Evolutionary conservation across 2,888 invertebrate species (phyloP).

Genomic region (Deroplatys truncata): DNA sequence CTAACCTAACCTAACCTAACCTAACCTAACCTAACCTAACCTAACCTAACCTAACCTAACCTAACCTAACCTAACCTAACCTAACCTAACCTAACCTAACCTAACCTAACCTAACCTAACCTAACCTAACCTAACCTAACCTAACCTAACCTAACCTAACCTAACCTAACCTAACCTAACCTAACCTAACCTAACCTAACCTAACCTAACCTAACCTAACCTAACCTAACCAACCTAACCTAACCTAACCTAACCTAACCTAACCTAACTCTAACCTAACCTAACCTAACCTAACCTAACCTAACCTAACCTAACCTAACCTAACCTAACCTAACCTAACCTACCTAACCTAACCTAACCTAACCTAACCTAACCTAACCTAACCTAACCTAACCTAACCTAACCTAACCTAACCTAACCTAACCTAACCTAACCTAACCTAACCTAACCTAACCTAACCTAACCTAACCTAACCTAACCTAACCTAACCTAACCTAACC

Average conservation of each 20-base stretch:
- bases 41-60: background rate
- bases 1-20: conserved; percentile 23
- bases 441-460: too few relatives aligned
- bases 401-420: conserved; percentile 35
- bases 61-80: conserved; percentile 10
- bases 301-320: background rate
- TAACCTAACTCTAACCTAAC: conserved; percentile 20
- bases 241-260: background rate
- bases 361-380: background rate
- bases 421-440: conserved; percentile 26
- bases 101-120: background rate
- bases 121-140: conserved; percentile 12
- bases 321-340: too few relatives aligned
- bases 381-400: background rate
- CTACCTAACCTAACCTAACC: too few relatives aligned
- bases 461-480: too few relatives aligned
- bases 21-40: background rate
- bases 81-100: background rate
- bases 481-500: conserved; percentile 21
- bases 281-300: conserved; percentile 25
- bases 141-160: conserved; percentile 22
- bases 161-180: conserved; percentile 27
- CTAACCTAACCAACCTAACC: background rate
- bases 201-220: conserved; percentile 18
- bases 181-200: conserved; percentile 25